A percentile compares a stretch with the other conserved stretches of the same genome.
Conservation (phyloP, 2,113 vertebrate genomes). For the Sinosuthora webbiana region DNA sequence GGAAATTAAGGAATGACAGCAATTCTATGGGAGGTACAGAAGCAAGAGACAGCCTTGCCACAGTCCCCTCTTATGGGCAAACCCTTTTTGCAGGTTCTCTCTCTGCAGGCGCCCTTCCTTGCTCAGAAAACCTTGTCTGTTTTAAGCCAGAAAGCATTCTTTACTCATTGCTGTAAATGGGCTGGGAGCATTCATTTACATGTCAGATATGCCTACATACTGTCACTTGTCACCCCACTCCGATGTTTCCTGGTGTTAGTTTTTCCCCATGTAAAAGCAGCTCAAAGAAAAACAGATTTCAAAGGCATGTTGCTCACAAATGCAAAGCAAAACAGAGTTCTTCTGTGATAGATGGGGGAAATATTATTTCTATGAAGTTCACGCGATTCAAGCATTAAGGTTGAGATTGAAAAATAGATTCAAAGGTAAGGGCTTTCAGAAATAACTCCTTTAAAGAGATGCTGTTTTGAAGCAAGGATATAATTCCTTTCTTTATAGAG, state of each 20-base stretch:
- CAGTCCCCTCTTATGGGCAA: not conserved
- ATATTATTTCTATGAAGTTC: not conserved
- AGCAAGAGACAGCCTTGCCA: not conserved
- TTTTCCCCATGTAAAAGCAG: conserved; percentile 19
- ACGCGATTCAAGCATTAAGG: not conserved
- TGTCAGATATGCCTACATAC: conserved; percentile 40
- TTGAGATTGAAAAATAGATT: not conserved
- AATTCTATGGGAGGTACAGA: not conserved
- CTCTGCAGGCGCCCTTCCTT: not conserved
- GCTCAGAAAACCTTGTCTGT: not conserved
- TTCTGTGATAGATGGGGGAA: not conserved
- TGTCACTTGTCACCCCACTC: conserved; percentile 50
- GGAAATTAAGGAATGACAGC: not conserved
- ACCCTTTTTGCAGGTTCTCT: not conserved
- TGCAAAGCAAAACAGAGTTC: not conserved
- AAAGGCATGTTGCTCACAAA: conserved; percentile 16
- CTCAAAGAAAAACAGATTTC: conserved; percentile 35
- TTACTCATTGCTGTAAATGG: conserved; percentile 27
- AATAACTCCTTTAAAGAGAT: not conserved
- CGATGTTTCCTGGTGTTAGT: conserved; percentile 2
- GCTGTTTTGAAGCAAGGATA: not conserved
- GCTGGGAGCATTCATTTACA: conserved; percentile 15
- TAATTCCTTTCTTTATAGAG: not conserved
- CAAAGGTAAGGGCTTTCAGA: conserved; percentile 4
- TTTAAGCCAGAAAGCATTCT: conserved; percentile 3